Evolutionary conservation across 2,113 vertebrate genomes (phyloP).

Genomic region (Caloenas nicobarica): DNA sequence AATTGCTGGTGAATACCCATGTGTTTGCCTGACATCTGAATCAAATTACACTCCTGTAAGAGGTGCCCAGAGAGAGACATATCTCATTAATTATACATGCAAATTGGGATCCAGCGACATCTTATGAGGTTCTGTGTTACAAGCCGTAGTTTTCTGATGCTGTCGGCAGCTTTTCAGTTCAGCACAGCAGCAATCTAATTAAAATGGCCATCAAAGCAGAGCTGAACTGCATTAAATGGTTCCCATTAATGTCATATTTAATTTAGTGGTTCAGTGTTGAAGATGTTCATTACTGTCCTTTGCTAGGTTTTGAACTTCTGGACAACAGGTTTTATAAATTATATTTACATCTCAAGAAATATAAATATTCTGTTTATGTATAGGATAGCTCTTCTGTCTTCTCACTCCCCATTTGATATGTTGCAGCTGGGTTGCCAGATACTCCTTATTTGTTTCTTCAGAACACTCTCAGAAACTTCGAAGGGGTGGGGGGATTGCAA

Average conservation of each 20-base stretch:
- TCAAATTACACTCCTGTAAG: constrained; percentile 7
- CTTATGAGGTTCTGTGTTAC: neutral
- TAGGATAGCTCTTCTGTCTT: neutral
- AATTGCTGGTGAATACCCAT: neutral
- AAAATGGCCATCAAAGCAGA: constrained; percentile 69
- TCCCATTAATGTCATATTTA: constrained; percentile 73
- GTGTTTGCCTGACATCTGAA: neutral
- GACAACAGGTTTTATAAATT: constrained; percentile 31
- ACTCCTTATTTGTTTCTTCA: neutral
- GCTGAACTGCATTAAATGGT: constrained; percentile 51
- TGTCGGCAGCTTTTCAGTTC: constrained; percentile 59
- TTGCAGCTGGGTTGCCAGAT: neutral
- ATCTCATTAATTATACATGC: constrained; percentile 41
- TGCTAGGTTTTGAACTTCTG: constrained; percentile 31
- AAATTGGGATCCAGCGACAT: constrained; percentile 37
- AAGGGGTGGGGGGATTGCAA: neutral
- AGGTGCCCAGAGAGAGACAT: neutral
- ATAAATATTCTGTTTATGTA: neutral
- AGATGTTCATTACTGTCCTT: constrained; percentile 56
- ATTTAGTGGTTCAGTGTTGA: constrained; percentile 58
- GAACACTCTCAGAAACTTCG: neutral
- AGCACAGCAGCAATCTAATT: constrained; percentile 66
- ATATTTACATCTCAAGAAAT: constrained; percentile 46
- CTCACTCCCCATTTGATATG: neutral
- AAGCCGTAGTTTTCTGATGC: constrained; percentile 40